Evolutionary conservation across 2,113 vertebrate genomes (phyloP), one percentile per base, ranked within the genome.

Genomic region (Euleptes europaea): DNA sequence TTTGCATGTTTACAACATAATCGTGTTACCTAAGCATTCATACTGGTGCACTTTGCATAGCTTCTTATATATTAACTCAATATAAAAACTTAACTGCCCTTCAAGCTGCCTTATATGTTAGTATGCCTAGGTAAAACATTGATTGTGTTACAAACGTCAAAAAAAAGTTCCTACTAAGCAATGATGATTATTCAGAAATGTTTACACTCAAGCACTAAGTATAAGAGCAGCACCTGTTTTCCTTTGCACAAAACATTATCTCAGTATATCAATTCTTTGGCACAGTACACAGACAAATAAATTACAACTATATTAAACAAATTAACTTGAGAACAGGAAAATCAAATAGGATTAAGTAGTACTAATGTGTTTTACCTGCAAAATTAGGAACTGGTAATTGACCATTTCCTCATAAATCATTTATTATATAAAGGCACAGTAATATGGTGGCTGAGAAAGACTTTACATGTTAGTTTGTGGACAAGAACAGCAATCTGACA

Each of bases 361-460:
- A 82, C 2, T 79, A 90, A 93, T n/a, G 78, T 82, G 89, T 93
- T 86, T 85, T 86, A 85, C 38, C 71, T 88, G 65, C 35, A 89
- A 84, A 40, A 44, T 38, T 80, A 70, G 57, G 80, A 35, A 83
- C 15, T 21, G 87, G 38, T 26, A 71, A 66, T n/a, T 89, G 76
- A 80, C 9, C 76, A 82, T 80, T 88, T 88, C 78, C 40, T 90
- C 57, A 40, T 88, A 35, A 88, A 87, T 89, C 87, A 91, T 81
- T 75, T 51, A 69, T 86, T 86, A 72, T 11, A 78, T 28, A 83
- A 89, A 77, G 33, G 79, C 28, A 51, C 15, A 86, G 54, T 35
- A 66, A 49, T 40, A 87, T 28, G 92, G 7, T 8, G 21, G 57
- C n/a, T 84, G 3, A 72, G 47, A 67, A 82, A 38, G 63, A 1